Evolutionary conservation across 2,797 vertebrate species (phyloP), one percentile per base, ranked within the genome.

Genomic region (Ctenosaura bakeri): DNA sequence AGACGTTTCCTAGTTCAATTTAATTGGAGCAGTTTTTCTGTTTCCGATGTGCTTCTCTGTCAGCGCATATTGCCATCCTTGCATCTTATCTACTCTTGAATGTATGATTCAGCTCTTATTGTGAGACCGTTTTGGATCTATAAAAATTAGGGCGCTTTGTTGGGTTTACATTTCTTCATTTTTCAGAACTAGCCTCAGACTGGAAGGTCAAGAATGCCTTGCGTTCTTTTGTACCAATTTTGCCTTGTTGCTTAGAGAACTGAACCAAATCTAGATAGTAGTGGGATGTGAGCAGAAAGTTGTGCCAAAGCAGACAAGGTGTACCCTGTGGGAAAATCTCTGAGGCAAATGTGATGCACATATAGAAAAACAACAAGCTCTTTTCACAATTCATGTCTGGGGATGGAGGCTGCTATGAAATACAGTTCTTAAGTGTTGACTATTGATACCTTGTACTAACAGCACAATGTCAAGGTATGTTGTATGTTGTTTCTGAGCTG

Each of bases 371-470:
- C 32, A 3, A 74, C 32, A 54, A 85, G 50, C 50, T 81, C 52
- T 86, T 82, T 86, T 86, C n/a, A 64, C 42, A 82, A 29, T 81
- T 82, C 24, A 52, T 24, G 64, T 87, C 83, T 85, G 24, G 46
- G 20, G 32, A 18, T 50, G 50, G n/a, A 35, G 80, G 16, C 54
- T 87, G 46, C 78, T 16, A 56, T 87, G 59, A 87, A 87, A 87
- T 83, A 87, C 69, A 83, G 12, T 83, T 87, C 69, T 87, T 87
- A 52, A 69, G 73, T 32, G 59, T 69, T 83, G 79, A 87, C 35
- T 83, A 66, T 26, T 66, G 38, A 64, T 69, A 46, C 59, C 85
- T 87, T 26, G 26, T 62, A 66, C 80, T 66, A 83, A 82, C 56
- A 87, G 59, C 46, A 64, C n/a, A 76, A 35, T n/a, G 46, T 90